Base-by-base conservation (phyloP, 2,797 vertebrate species). In the Sebastes hubbsi region DNA sequence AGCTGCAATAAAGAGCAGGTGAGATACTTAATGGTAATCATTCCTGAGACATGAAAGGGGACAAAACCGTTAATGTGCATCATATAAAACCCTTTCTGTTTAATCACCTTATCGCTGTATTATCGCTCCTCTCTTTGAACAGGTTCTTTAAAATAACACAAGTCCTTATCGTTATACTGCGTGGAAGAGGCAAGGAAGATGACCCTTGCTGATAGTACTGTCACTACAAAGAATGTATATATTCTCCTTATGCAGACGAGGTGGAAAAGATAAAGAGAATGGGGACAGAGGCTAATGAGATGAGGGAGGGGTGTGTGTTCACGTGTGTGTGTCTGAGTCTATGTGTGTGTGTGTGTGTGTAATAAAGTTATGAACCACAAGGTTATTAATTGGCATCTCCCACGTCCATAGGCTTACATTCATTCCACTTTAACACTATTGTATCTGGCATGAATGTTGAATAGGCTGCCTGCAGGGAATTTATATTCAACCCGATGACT, bases 211-310 rank as follows among this genome's bases (percentile, higher is more conserved):
- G 94, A 94, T 94, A 91, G 78, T 56, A 78, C 81, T 83, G 86
- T 90, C 88, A 79, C 84, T 80, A 91, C 92, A 94, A 92, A 94
- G 91, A 93, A 93, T 88, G 86, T 91, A 89, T 92, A 92, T 89
- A 93, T 92, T 93, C 88, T 92, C 75, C 81, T 84, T 88, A 89
- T 89, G 90, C 84, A 92, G 87, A 92, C 88, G 29, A 91, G 88
- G 85, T 91, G 81, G 83, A 82, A 74, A 83, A 90, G 92, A 95
- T 94, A 92, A 93, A 83, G 80, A 82, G 83, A 86, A 88, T 68
- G 83, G 87, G 88, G 88, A 94, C 90, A 89, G 81, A 91, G 92
- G 92, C 91, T 92, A 95, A 94, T 94, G 90, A 94, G 90, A 89
- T 93, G 87, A 90, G 85, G 90, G 83, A 72, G 82, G 49, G 62